Base-by-base conservation (phyloP, 2,888 invertebrate species). In the Sinhomidia bicolor region DNA sequence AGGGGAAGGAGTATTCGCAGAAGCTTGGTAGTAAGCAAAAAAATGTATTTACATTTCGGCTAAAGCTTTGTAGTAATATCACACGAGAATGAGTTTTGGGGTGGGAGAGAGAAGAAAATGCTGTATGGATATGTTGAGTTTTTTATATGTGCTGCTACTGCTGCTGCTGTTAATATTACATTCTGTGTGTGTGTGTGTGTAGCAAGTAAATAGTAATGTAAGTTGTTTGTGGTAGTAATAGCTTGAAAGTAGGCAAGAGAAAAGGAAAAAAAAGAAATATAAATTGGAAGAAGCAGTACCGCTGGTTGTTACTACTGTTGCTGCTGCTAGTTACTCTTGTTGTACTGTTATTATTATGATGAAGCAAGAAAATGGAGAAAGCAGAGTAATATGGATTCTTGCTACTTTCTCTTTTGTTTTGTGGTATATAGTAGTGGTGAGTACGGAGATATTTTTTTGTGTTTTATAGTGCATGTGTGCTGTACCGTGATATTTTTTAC, bases 1-100 rank as follows among this genome's bases (percentile, higher is more conserved):
- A n/a, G n/a, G n/a, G n/a, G n/a, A n/a, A 41, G 17, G 20, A 44
- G 57, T 62, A 79, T 60, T 79, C 79, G 57, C 57, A 26, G n/a
- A 79, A 79, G 79, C 76, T 10, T 23, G n/a, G 79, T 32, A 41
- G 79, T 60, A 23, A 79, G 57, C 5, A 41, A 14, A 79, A 82
- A 44, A 62, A 81, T 62, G 62, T 62, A 81, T 26, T 17, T 23
- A 81, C 54, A 65, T 41, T 44, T 81, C 36, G 47, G 26, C 17
- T 47, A 83, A 74, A 51, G 76, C 51, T n/a, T 29, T 41, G 2
- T 23, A 23, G 57, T 26, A 76, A 76, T 76, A 76, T 44, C 76
- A 71, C 23, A 20, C 23, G 71, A 20, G 44, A 76, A 68, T 26
- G 68, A 23, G 36, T 9, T 68, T 68, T 7, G 10, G n/a, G n/a